Conservation (phyloP, 1,140 invertebrate species). For the Onthophagus taurus region DNA sequence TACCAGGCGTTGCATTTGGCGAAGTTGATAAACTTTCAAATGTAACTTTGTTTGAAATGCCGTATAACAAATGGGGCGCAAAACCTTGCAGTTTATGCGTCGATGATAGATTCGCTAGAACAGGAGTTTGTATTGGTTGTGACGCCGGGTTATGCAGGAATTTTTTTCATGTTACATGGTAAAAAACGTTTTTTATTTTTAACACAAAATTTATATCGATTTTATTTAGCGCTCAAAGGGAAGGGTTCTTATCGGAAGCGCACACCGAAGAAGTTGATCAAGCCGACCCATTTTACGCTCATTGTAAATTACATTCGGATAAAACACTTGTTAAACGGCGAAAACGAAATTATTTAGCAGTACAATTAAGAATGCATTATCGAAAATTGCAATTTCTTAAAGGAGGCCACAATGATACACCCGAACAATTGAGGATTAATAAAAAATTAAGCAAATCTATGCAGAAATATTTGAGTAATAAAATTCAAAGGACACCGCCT, state of each 20-base stretch:
- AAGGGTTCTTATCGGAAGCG: conserved; percentile 86
- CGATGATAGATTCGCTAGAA: conserved; percentile 74
- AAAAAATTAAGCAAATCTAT: conserved; percentile 68
- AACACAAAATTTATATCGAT: conserved; percentile 2
- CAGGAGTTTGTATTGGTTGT: conserved; percentile 92
- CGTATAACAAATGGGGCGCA: conserved; percentile 88
- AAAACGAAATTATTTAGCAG: conserved; percentile 79
- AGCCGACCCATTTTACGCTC: conserved; percentile 94
- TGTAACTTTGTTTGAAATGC: conserved; percentile 91
- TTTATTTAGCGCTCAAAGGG: conserved; percentile 71
- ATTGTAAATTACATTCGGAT: conserved; percentile 88
- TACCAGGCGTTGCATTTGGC: conserved; percentile 93
- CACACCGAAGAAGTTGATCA: conserved; percentile 89
- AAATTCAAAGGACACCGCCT: conserved; percentile 64
- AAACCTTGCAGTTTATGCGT: conserved; percentile 80
- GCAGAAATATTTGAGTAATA: conserved; percentile 63
- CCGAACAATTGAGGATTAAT: conserved; percentile 64
- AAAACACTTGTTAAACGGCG: conserved; percentile 67
- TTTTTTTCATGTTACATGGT: conserved; percentile 97
- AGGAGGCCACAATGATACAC: conserved; percentile 44
- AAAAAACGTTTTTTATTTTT: conserved; percentile 21
- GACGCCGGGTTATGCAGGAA: conserved; percentile 97
- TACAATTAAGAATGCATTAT: conserved; percentile 72
- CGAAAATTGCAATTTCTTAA: conserved; percentile 47
- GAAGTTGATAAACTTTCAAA: conserved; percentile 82